Evolutionary conservation across 2,888 invertebrate genomes (phyloP).

Genomic region (Catocala nupta): DNA sequence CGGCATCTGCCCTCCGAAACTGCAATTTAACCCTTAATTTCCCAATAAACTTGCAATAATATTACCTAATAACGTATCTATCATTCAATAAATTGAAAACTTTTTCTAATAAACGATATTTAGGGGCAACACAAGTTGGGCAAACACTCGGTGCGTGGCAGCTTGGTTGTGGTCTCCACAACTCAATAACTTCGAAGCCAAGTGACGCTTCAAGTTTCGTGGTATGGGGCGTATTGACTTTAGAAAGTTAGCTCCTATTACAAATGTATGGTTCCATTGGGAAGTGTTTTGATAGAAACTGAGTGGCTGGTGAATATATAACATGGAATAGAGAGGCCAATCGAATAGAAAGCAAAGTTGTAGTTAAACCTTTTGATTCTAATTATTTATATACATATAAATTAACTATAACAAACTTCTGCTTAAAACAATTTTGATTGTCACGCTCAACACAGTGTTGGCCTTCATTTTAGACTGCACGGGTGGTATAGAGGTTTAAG

Average conservation of each 20-base stretch:
- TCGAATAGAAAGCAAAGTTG: too few species aligned
- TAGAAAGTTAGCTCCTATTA: conserved; percentile 52
- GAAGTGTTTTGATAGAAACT: conserved; percentile 15
- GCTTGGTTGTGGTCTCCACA: conserved; percentile 45
- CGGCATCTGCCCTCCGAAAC: not conserved
- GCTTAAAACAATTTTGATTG: too few species aligned
- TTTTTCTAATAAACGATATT: conserved; percentile 64
- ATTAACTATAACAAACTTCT: too few species aligned
- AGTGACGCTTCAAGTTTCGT: conserved; percentile 49
- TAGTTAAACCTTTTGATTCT: too few species aligned
- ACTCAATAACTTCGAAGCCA: conserved; percentile 56
- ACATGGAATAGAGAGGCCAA: not conserved
- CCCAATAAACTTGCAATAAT: conserved; percentile 20
- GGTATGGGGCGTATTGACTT: conserved; percentile 46
- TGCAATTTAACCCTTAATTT: conserved; percentile 14
- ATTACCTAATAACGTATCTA: conserved; percentile 14
- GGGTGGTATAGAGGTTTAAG: too few species aligned
- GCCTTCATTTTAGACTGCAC: too few species aligned
- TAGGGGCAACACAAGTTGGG: conserved; percentile 48
- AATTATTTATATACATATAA: too few species aligned
- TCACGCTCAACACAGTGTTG: too few species aligned
- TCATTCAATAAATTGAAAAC: conserved; percentile 53
- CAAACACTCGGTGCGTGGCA: conserved; percentile 46
- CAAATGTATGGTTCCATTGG: conserved; percentile 22
- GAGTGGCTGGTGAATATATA: not conserved